A percentile compares a stretch with the other conserved stretches of the same genome.
phyloP scores from a whole-genome alignment of 2,888 invertebrate species.

The Cactoblastis cactorum region DNA sequence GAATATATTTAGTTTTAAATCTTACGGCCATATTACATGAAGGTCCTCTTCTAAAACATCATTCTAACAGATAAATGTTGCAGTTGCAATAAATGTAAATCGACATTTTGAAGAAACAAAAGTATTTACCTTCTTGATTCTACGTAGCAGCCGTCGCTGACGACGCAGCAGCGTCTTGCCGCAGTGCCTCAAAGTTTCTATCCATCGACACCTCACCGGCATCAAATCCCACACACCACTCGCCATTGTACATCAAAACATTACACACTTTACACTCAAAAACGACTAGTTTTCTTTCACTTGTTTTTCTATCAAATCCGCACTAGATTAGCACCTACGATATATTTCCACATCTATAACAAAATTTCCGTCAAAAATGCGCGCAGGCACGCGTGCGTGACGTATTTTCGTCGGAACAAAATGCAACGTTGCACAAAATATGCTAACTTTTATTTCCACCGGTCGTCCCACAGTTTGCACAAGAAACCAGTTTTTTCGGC shows the following conservation, averaged over 20 bases:
- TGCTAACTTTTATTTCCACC: slow-evolving; percentile 4
- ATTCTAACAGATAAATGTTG: too few species aligned
- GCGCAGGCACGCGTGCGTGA: not conserved
- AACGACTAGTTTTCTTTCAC: not conserved
- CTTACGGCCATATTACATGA: too few species aligned
- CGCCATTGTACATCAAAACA: slow-evolving; percentile 49
- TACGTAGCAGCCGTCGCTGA: slow-evolving; percentile 63
- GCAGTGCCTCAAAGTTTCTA: slow-evolving; percentile 68
- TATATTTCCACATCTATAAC: not conserved
- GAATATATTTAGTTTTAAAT: too few species aligned
- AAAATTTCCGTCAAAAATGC: slow-evolving; percentile 2
- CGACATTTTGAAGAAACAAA: too few species aligned
- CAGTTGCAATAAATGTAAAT: too few species aligned
- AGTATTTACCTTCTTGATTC: slow-evolving; percentile 73
- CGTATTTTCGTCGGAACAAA: not conserved
- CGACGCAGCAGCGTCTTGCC: slow-evolving; percentile 70
- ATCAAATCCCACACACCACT: slow-evolving; percentile 63
- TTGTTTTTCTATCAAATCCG: not conserved
- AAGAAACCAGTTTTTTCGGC: slow-evolving; percentile 1
- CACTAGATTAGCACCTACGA: not conserved
- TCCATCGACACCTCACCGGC: slow-evolving; percentile 66
- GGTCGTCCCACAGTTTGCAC: not conserved
- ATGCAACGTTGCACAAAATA: slow-evolving; percentile 8
- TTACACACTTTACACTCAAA: slow-evolving; percentile 26
- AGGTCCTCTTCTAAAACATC: too few species aligned